Evolutionary conservation across 2,797 vertebrate species (phyloP), one percentile per base, ranked within the genome.

Genomic region (Naso thynnoides): DNA sequence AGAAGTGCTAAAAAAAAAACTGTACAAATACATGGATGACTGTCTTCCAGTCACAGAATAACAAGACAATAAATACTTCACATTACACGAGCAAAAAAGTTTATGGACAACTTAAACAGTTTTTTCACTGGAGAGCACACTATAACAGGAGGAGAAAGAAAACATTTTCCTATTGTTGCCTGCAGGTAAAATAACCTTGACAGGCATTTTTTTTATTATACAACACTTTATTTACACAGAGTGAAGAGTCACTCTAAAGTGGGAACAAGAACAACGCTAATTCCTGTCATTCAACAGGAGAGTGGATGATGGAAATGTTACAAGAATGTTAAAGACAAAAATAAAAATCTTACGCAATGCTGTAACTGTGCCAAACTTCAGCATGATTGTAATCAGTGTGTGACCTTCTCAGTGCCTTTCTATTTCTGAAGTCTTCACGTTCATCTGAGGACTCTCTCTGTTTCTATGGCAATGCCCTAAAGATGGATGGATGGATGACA

Each of bases 401-500:
- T 44, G 42, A 14, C 69, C 58, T 49, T 55, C 57, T 21, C 27
- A 54, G 39, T 21, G 59, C 23, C 42, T 57, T 33, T 74, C 39
- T 19, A 13, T 44, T 54, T 74, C 45, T 38, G 36, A 67, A 24
- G 31, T 57, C 21, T 45, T 58, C 49, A 33, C 36, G 24, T 65
- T 74, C 23, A 42, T 59, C 50, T 71, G 58, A 67, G 31, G 38
- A 76, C 23, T 65, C 64, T 21, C 36, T 73, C 63, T 42, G 76
- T 86, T 84, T 80, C 83, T 68, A 78, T 76, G 58, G 83, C 26
- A 76, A 86, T 19, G 0, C 15, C 41, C 26, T 0, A n/a, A n/a
- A n/a, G n/a, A n/a, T n/a, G 33, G 33, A 36, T 36, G 33, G 33
- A 36, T 36, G 11, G n/a, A n/a, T n/a, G n/a, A n/a, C n/a, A n/a